Evolutionary conservation across 2,113 vertebrate species (phyloP).

Genomic region (Equus quagga): DNA sequence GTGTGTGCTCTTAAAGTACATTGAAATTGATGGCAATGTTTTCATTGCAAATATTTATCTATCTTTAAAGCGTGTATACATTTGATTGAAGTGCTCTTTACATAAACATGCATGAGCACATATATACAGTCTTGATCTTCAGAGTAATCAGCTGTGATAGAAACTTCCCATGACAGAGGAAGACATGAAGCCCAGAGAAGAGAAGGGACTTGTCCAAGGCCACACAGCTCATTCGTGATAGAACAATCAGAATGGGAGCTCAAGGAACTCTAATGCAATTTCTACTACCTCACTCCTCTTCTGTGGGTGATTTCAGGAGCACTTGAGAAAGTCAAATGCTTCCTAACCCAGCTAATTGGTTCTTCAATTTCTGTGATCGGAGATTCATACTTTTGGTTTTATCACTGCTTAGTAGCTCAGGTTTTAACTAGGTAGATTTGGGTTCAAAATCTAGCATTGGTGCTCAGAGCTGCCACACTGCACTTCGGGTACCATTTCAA

Average conservation of each 20-base stretch:
- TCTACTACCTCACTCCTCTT: not conserved
- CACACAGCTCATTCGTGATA: not conserved
- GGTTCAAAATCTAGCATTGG: not conserved
- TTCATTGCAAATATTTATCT: not conserved
- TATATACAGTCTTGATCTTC: not conserved
- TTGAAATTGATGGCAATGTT: not conserved
- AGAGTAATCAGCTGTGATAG: not conserved
- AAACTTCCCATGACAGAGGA: not conserved
- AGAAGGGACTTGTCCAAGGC: not conserved
- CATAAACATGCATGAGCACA: not conserved
- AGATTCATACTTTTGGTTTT: not conserved
- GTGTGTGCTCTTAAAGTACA: not conserved
- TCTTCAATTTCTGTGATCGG: not conserved
- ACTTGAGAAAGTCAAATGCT: not conserved
- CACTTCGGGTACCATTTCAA: not conserved
- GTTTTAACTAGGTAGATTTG: not conserved
- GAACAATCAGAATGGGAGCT: not conserved
- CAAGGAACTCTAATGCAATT: not conserved
- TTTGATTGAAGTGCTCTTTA: not conserved
- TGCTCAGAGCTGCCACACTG: not conserved
- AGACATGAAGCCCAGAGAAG: not conserved
- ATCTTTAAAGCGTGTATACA: not conserved
- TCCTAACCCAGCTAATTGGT: not conserved
- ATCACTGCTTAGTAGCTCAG: not conserved
- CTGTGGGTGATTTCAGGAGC: not conserved